Evolutionary conservation across 2,113 vertebrate species (phyloP), one percentile per base, ranked within the genome.

Genomic region (Setophaga coronata): DNA sequence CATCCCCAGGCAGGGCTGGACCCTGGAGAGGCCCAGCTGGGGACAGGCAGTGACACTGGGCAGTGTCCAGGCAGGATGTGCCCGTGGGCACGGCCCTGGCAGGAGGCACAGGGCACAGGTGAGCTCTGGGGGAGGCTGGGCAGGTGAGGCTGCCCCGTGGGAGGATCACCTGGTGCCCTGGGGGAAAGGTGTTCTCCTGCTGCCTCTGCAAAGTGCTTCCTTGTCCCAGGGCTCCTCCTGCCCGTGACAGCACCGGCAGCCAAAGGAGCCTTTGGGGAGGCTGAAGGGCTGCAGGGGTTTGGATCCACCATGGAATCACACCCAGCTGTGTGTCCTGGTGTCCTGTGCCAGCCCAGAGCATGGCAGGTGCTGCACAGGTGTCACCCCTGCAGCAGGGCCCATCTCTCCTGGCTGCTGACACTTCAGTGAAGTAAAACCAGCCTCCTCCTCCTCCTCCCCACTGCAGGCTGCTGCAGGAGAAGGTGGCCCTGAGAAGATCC

Each of bases 401-500:
- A 0, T 33, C 69, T 36, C 12, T 28, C 40, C 76, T 72, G 0
- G 0, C 64, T 70, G 87, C 54, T 76, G 86, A 66, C 31, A 26
- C 69, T 17, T 71, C 65, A 29, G 3, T 14, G 64, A 93, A 85
- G 92, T 19, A 81, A 94, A 91, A 9, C 45, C 78, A 93, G 29
- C 78, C 58, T 24, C 71, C 48, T 96, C 48, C 45, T 47, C 61
- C 87, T 87, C 57, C 83, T 87, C 58, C 87, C 65, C 80, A 69
- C 91, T 87, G 95, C 93, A 97, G 89, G 72, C 45, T 85, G 91
- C 93, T 87, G 91, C 95, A 87, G 93, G 82, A 86, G 24, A 77
- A 69, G 10, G 25, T 7, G 65, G n/a, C 36, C 50, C 70, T 18
- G 51, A 38, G 79, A 66, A 64, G 56, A 62, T 62, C 28, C 71